These are phyloP conservation scores for Setipinna tenuifilis DNA, from an alignment of 2,797 vertebrate genomes.

Conservation along the genomic window DNA sequence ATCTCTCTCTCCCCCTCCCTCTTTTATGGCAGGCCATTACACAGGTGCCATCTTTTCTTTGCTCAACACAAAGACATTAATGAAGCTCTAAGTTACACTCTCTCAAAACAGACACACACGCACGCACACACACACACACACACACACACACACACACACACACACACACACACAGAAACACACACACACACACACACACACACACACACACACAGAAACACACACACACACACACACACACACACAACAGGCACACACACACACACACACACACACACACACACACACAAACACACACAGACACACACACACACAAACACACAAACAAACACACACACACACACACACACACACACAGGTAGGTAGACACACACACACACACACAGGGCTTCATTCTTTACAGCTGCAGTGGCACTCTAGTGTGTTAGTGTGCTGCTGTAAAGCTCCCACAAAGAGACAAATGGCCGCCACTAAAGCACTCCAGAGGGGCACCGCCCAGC, in stretches of 20 bases:
- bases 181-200: background rate
- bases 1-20: background rate
- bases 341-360: background rate
- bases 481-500: background rate
- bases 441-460: conserved; percentile 63
- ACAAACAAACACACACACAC: conserved; percentile 44
- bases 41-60: background rate
- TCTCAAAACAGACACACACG: conserved; percentile 21
- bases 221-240: conserved; percentile 31
- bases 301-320: conserved; percentile 29
- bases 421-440: conserved; percentile 59
- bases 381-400: conserved; percentile 55
- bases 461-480: conserved; percentile 57
- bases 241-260: conserved; percentile 14
- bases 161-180: background rate
- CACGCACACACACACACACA: background rate
- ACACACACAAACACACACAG: conserved; percentile 38
- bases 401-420: conserved; percentile 55
- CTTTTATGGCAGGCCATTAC: conserved; percentile 12
- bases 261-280: conserved; percentile 26
- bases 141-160: background rate
- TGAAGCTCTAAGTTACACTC: conserved; percentile 20
- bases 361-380: conserved; percentile 50
- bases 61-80: conserved; percentile 17
- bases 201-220: conserved; percentile 46